A percentile compares a stretch with the other conserved stretches of the same genome.
These are phyloP conservation scores for Hoplostethus atlanticus DNA, from an alignment of 2,797 vertebrate species.

Conservation along the genomic window DNA sequence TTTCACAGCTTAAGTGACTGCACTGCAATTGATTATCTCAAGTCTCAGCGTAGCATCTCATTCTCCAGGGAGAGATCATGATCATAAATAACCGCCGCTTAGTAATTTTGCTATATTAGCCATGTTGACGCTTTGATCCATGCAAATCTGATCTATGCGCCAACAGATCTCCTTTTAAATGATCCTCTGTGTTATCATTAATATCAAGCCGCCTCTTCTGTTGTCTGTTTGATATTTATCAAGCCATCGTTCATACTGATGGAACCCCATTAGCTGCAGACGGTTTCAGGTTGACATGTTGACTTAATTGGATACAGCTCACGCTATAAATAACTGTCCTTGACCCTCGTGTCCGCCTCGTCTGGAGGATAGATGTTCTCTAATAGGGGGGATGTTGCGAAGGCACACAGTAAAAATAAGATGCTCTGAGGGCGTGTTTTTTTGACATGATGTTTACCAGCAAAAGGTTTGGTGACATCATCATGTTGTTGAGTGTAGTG, in stretches of 20 bases:
- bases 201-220: conserved; percentile 46
- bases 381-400: conserved; percentile 9
- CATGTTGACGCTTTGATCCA: conserved; percentile 74
- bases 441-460: neutral
- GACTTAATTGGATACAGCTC: conserved; percentile 71
- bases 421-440: neutral
- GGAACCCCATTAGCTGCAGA: conserved; percentile 73
- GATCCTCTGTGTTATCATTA: conserved; percentile 52
- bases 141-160: conserved; percentile 42
- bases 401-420: conserved; percentile 26
- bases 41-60: conserved; percentile 13
- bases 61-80: conserved; percentile 29
- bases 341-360: conserved; percentile 28
- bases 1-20: conserved; percentile 12
- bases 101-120: conserved; percentile 56
- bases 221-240: conserved; percentile 77
- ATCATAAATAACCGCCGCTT: conserved; percentile 40
- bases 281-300: conserved; percentile 70
- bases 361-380: conserved; percentile 30
- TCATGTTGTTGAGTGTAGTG: too few species aligned
- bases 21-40: conserved; percentile 49
- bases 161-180: conserved; percentile 51
- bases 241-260: conserved; percentile 69
- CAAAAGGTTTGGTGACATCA: conserved; percentile 1
- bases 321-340: conserved; percentile 67